A percentile compares a stretch with the other conserved stretches of the same genome.
Evolutionary conservation across 2,797 vertebrate species (phyloP).

Genomic region (Cossypha niveicapilla): DNA sequence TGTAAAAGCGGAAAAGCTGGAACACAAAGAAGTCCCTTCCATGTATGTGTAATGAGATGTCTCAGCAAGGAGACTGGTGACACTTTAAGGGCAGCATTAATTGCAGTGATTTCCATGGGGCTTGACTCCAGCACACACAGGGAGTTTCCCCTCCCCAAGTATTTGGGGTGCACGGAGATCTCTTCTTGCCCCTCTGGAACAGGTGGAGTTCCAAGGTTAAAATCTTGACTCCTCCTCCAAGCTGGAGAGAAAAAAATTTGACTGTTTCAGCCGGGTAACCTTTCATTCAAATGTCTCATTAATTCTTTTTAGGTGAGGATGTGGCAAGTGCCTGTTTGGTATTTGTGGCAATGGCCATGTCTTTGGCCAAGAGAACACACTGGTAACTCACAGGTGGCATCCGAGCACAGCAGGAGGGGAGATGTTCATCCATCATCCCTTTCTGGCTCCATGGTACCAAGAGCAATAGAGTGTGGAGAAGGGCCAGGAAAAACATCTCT

Average conservation of each 20-base stretch:
- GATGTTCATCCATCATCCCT: not conserved
- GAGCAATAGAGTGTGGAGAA: not conserved
- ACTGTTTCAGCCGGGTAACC: not conserved
- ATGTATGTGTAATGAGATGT: not conserved
- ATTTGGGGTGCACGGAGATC: accelerated
- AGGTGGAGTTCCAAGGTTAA: not conserved
- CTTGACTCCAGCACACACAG: not conserved
- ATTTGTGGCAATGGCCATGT: accelerated
- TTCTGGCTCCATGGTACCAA: accelerated
- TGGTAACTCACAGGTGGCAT: not conserved
- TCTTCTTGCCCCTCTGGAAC: not conserved
- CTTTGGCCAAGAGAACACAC: not conserved
- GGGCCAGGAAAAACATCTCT: not conserved
- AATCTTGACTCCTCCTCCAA: not conserved
- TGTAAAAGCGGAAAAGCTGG: accelerated
- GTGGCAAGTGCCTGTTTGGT: not conserved
- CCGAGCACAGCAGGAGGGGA: accelerated
- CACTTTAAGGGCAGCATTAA: not conserved
- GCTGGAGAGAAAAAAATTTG: not conserved
- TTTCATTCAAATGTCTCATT: not conserved
- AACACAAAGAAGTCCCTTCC: not conserved
- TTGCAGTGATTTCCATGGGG: not conserved
- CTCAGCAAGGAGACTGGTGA: not conserved
- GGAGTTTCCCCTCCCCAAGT: accelerated
- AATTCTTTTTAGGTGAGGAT: not conserved